Evolutionary conservation across 2,113 vertebrate species (phyloP), one percentile per base, ranked within the genome.

Genomic region (Xyrauchen texanus): DNA sequence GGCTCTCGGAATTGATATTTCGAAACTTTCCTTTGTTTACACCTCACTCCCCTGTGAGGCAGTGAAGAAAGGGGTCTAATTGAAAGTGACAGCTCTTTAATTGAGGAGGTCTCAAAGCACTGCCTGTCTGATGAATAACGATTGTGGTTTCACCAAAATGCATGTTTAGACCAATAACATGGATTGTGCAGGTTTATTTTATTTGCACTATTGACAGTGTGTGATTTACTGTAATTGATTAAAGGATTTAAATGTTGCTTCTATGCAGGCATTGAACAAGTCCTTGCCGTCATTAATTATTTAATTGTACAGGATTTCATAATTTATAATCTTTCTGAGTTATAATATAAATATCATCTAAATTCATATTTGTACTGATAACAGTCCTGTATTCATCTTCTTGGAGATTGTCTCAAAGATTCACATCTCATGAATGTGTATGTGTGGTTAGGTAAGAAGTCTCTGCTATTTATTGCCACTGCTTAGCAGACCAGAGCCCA

Each of bases 401-500:
- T 15, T 66, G 1, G 64, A 66, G 4, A 47, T 4, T 12, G 15
- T 66, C 44, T 46, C 64, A 66, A 66, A 66, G 45, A 13, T 46
- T 65, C 12, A 34, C 21, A 34, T 34, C 21, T 34, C 21, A 34
- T 34, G 21, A 34, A 34, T 66, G 13, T 46, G 13, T 15, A 12
- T 49, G 8, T 68, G 65, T 47, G 21, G 21, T 34, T 1, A 34
- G 21, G 96, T 98, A 98, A 98, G 97, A 96, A 98, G 96, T 95
- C 95, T 94, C 96, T 96, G 68, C 98, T 98, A 98, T 99, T 99
- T 98, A 99, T 99, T 95, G 94, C 95, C 95, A 95, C 96, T 96
- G 96, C 95, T 96, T 95, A 97, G 96, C 95, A 95, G 96, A 99
- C 98, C 95, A 98, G 95, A 93, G 94, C 94, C 94, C 95, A 94